phyloP scores from a whole-genome alignment of 2,888 invertebrate genomes.

The Drosophila mercatorum region DNA sequence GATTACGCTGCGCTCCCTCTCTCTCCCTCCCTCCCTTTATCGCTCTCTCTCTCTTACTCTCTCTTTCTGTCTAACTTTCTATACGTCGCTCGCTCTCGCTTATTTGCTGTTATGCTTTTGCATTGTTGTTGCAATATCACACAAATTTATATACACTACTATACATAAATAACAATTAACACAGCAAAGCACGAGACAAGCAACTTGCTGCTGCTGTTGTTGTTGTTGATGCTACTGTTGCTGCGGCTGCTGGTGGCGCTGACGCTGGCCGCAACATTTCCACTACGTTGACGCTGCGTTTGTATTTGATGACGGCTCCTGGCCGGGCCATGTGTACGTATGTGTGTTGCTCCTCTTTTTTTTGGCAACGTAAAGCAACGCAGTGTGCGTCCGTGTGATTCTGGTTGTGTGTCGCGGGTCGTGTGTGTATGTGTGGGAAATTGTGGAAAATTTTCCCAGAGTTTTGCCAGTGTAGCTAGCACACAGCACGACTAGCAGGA shows the following conservation, averaged over 20 bases:
- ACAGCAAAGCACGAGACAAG: constrained; percentile 56
- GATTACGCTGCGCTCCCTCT: constrained; percentile 13
- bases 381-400: constrained; percentile 13
- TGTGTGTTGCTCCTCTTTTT: constrained; percentile 16
- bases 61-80: constrained; percentile 1
- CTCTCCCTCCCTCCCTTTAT: neutral
- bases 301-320: constrained; percentile 25
- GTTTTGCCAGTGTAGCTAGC: constrained; percentile 66
- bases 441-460: constrained; percentile 73
- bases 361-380: constrained; percentile 41
- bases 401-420: constrained; percentile 17
- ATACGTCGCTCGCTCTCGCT: constrained; percentile 10
- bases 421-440: constrained; percentile 16
- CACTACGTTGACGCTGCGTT: constrained; percentile 35
- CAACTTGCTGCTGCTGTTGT: constrained; percentile 37
- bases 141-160: constrained; percentile 67
- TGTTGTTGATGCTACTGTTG: constrained; percentile 34
- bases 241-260: constrained; percentile 40
- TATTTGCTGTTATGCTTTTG: constrained; percentile 43
- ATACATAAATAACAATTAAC: constrained; percentile 76
- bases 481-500: constrained; percentile 68
- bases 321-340: constrained; percentile 52
- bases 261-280: constrained; percentile 60
- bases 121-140: constrained; percentile 61
- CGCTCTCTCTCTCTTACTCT: neutral